A percentile compares a stretch with the other conserved stretches of the same genome.
phyloP scores from a whole-genome alignment of 2,888 invertebrate species.

The Lepetodrilus schrolli region DNA sequence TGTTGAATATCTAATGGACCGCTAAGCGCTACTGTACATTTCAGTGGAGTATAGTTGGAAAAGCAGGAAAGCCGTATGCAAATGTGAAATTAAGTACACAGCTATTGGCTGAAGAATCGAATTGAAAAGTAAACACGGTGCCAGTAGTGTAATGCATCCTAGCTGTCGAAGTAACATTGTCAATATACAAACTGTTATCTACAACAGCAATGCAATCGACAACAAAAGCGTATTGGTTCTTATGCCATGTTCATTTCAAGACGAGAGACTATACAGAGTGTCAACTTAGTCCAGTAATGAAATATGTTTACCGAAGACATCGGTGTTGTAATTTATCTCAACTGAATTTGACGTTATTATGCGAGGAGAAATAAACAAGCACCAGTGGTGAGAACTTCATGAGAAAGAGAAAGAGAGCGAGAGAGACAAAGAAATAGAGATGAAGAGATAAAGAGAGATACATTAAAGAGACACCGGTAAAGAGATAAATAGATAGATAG shows the following conservation, averaged over 20 bases:
- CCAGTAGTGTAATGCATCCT: not conserved
- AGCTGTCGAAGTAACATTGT: not conserved
- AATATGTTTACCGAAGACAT: conserved; percentile 18
- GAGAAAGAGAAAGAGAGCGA: not conserved
- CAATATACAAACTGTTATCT: conserved; percentile 1
- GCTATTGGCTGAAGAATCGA: not conserved
- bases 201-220: not conserved
- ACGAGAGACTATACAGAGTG: not conserved
- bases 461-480: no score
- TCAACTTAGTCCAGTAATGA: conserved; percentile 20
- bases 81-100: conserved; percentile 13
- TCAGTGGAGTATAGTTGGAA: not conserved
- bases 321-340: not conserved
- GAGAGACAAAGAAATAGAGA: no score
- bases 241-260: not conserved
- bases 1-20: conserved; percentile 13
- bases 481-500: no score
- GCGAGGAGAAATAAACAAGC: conserved; percentile 14
- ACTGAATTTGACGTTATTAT: not conserved
- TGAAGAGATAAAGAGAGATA: no score
- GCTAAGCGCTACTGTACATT: conserved; percentile 11
- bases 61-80: conserved; percentile 18
- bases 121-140: conserved; percentile 15
- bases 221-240: not conserved
- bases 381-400: not conserved